Evolutionary conservation across 2,888 invertebrate genomes (phyloP).

Genomic region (Terebella lapidaria): DNA sequence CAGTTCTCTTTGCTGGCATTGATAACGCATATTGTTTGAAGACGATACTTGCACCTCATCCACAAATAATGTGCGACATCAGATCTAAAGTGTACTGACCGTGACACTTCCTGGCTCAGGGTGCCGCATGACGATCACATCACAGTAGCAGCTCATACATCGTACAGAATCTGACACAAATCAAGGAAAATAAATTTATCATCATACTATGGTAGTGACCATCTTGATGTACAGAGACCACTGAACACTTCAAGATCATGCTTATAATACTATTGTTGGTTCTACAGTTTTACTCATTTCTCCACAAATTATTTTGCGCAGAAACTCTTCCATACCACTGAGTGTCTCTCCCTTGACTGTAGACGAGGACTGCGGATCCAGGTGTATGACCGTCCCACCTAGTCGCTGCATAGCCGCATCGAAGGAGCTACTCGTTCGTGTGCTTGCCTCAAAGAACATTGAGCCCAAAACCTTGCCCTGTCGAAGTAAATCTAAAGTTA

Average conservation of each 20-base stretch:
- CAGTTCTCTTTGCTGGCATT: too few relatives aligned
- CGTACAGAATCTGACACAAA: constrained; percentile 52
- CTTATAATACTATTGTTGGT: too few relatives aligned
- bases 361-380: constrained; percentile 86
- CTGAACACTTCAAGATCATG: too few relatives aligned
- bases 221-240: too few relatives aligned
- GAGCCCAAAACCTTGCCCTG: constrained; percentile 91
- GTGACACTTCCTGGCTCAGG: constrained; percentile 85
- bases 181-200: too few relatives aligned
- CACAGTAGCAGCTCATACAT: constrained; percentile 65
- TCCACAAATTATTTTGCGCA: not conserved
- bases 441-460: constrained; percentile 96
- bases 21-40: too few relatives aligned
- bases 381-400: constrained; percentile 86
- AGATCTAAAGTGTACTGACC: too few relatives aligned
- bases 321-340: constrained; percentile 60
- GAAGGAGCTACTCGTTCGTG: constrained; percentile 93
- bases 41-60: too few relatives aligned
- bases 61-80: too few relatives aligned
- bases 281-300: not conserved
- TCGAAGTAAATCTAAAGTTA: not conserved
- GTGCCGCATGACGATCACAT: constrained; percentile 90
- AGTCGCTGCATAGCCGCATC: constrained; percentile 93
- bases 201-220: too few relatives aligned
- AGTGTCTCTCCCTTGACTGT: constrained; percentile 94